phyloP scores from a whole-genome alignment of 2,113 vertebrate species.

The Thamnaconus septentrionalis region DNA sequence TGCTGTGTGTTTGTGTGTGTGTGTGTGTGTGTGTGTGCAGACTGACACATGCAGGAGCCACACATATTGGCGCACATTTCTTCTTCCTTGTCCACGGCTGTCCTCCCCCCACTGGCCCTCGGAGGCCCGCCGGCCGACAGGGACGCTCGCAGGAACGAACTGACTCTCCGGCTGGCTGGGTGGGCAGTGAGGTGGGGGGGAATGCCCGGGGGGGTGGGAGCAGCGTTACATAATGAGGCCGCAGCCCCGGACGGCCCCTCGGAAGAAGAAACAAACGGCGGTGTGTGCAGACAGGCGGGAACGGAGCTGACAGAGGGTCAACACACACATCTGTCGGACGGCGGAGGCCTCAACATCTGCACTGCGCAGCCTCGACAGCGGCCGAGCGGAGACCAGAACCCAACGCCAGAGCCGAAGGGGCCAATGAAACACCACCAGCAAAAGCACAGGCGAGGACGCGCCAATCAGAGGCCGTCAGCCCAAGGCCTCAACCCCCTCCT shows the following conservation, averaged over 20 bases:
- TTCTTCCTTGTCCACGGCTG: too few species aligned
- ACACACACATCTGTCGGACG: slow-evolving; percentile 24
- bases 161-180: not conserved
- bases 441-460: too few species aligned
- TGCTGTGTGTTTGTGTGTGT: too few species aligned
- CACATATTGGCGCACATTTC: too few species aligned
- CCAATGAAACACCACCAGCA: not conserved
- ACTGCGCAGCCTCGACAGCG: not conserved
- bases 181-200: not conserved
- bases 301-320: slow-evolving; percentile 6
- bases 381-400: too few species aligned
- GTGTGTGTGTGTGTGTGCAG: too few species aligned
- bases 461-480: too few species aligned
- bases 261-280: slow-evolving; percentile 32
- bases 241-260: not conserved
- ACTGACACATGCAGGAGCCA: too few species aligned
- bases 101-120: too few species aligned
- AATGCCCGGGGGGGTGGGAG: not conserved
- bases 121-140: too few species aligned
- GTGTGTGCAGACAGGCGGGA: not conserved
- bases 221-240: slow-evolving; percentile 4
- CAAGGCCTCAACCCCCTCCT: too few species aligned
- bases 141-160: too few species aligned
- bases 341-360: slow-evolving; percentile 31
- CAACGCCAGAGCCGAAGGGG: not conserved